Conservation (phyloP, 2,888 invertebrate species). For the Falcaria lacertinaria region DNA sequence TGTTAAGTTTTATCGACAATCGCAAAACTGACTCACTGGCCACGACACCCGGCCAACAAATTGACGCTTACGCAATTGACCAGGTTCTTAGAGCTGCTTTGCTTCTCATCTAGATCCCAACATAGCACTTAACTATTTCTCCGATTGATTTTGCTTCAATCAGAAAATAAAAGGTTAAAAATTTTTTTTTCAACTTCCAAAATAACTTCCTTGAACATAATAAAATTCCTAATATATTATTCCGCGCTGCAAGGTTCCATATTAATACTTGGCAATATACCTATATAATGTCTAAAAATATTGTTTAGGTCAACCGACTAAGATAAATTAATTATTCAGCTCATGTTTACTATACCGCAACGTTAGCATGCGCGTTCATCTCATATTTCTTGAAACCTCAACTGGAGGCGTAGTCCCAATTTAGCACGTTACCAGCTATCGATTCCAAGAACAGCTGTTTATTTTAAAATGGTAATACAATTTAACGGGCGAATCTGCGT, state of each 20-base stretch:
- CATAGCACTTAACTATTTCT: neutral
- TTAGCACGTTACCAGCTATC: conserved; percentile 63
- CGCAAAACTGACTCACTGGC: conserved; percentile 44
- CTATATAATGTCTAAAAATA: neutral
- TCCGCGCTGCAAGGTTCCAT: too few relatives aligned
- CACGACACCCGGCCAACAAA: conserved; percentile 38
- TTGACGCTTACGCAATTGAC: conserved; percentile 65
- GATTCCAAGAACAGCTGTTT: conserved; percentile 73
- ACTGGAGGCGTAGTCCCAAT: conserved; percentile 52
- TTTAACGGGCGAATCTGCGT: conserved; percentile 36
- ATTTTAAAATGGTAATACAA: conserved; percentile 65
- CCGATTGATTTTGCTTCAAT: too few relatives aligned
- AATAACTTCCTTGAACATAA: too few relatives aligned
- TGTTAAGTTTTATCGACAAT: conserved; percentile 45
- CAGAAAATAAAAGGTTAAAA: too few relatives aligned
- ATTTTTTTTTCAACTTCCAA: too few relatives aligned
- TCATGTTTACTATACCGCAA: neutral
- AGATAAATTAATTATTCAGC: neutral
- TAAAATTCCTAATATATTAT: too few relatives aligned
- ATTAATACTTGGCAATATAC: too few relatives aligned
- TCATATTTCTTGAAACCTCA: conserved; percentile 48
- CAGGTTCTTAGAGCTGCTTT: conserved; percentile 40
- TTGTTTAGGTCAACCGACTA: neutral
- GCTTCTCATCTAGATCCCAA: conserved; percentile 18
- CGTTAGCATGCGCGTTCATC: conserved; percentile 23